A percentile compares a stretch with the other conserved stretches of the same genome.
These are phyloP conservation scores for Osmerus mordax DNA, from an alignment of 2,113 vertebrate species.

Conservation along the genomic window DNA sequence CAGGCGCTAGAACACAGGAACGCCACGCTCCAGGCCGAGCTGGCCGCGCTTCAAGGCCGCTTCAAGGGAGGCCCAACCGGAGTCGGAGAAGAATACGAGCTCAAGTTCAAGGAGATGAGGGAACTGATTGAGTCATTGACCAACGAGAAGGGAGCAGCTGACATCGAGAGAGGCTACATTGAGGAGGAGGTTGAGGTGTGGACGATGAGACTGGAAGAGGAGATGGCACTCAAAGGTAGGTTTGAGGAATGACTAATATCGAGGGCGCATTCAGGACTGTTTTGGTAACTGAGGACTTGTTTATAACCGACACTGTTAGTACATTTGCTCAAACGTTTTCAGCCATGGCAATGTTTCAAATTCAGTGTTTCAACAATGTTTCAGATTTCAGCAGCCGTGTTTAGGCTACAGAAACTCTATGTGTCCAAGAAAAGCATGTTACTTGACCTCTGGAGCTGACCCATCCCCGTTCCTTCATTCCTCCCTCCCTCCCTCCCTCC, in stretches of 20 bases:
- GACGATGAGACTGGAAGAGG: constrained; percentile 74
- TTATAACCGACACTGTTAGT: not conserved
- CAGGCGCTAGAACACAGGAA: constrained; percentile 74
- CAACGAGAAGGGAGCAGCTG: constrained; percentile 68
- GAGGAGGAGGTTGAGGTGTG: constrained; percentile 67
- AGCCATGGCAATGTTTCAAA: not conserved
- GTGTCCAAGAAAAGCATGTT: too few relatives aligned
- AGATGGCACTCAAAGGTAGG: constrained; percentile 70
- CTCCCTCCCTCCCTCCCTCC: too few relatives aligned
- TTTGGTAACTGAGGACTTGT: not conserved
- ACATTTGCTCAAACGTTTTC: not conserved
- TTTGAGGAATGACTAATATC: not conserved
- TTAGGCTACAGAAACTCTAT: too few relatives aligned
- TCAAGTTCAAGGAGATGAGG: constrained; percentile 70
- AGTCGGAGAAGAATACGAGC: constrained; percentile 69
- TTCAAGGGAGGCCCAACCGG: constrained; percentile 61
- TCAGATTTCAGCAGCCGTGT: too few relatives aligned
- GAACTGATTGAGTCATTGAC: constrained; percentile 75
- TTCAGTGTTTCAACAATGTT: too few relatives aligned
- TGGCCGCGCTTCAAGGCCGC: constrained; percentile 55
- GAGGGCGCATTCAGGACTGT: too few relatives aligned
- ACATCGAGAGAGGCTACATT: constrained; percentile 67
- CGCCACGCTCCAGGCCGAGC: constrained; percentile 45
- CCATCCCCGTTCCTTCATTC: too few relatives aligned
- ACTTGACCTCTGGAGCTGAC: too few relatives aligned